Base-by-base conservation (phyloP, 2,888 invertebrate species). In the Hirtodrosophila confusa region DNA sequence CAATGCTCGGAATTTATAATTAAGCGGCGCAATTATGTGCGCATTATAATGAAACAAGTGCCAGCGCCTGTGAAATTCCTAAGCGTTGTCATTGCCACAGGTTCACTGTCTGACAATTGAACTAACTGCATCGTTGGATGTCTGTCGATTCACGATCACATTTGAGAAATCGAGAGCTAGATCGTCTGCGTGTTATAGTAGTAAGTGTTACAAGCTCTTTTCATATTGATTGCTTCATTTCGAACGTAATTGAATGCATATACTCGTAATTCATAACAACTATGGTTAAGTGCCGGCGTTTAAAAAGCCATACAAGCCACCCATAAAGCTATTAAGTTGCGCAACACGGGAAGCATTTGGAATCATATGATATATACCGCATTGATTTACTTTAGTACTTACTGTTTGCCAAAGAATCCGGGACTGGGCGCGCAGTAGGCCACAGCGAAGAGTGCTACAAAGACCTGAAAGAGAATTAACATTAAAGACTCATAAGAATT, bases 341-440 rank as follows among this genome's bases (percentile, higher is more conserved):
- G 64, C 73, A 78, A 79, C 53, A 62, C 70, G 74, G 80, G 71
- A 80, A 85, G 65, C 66, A 48, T 54, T 82, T 69, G 44, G 47
- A 35, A 51, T 39, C 24, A 36, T 33, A 10, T 36, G 4, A 9
- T 31, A 31, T 31, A 31, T 31, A 31, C 9, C 9, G 6, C 9
- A 31, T 31, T 4, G 4, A 36, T 36, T 4, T 37, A 11, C 6
- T 31, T 31, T 17, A 17, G 1, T 79, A 90, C 91, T 91, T 79
- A 91, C 91, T 91, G 91, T 79, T 88, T 90, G 70, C 88, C 86
- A 75, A 88, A 86, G 82, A 90, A 90, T 71, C 89, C 90, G 51
- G 91, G 90, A 58, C 83, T 76, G 57, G 90, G 90, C 56, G 90
- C 88, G 57, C 80, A 78, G 69, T 84, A 86, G 10, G 88, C 90